Percentiles rank a stretch among this genome's conserved stretches.
Evolutionary conservation across 1,140 invertebrate species (phyloP).

Genomic region (Bathynomus jamesi): DNA sequence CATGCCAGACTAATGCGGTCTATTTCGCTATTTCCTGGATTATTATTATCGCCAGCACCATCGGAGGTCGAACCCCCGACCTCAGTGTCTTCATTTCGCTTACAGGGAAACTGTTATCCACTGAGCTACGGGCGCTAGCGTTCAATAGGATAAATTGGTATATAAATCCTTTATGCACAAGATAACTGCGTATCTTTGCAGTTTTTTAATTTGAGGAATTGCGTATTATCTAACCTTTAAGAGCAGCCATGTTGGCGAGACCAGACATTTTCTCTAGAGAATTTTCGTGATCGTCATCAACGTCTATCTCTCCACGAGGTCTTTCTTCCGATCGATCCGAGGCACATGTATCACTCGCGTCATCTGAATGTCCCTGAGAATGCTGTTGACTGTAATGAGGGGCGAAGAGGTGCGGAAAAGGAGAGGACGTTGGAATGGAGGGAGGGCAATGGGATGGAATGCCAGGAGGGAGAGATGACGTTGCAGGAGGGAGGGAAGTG

Average conservation of each 20-base stretch:
- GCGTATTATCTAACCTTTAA: conserved; percentile 31
- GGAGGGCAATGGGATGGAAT: conserved; percentile 22
- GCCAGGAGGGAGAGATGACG: conserved; percentile 26
- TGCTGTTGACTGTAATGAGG: conserved; percentile 8
- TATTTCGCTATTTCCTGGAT: no score
- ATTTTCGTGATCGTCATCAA: conserved; percentile 29
- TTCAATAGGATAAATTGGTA: no score
- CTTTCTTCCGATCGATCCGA: conserved; percentile 34
- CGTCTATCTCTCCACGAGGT: conserved; percentile 24
- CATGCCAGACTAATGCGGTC: no score
- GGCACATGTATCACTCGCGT: conserved; percentile 33
- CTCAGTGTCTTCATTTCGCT: no score
- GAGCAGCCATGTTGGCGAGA: conserved; percentile 36
- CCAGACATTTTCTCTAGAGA: conserved; percentile 36
- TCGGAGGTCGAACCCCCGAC: no score
- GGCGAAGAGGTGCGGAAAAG: background rate
- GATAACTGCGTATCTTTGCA: no score
- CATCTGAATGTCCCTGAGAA: conserved; percentile 22
- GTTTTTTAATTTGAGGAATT: no score
- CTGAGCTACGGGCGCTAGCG: no score
- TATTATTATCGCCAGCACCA: no score
- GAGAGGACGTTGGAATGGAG: conserved; percentile 22
- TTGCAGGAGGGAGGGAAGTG: conserved; percentile 28
- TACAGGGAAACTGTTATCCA: no score
- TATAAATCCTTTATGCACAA: no score